Evolutionary conservation across 2,113 vertebrate species (phyloP).

Genomic region (Paralichthys olivaceus): DNA sequence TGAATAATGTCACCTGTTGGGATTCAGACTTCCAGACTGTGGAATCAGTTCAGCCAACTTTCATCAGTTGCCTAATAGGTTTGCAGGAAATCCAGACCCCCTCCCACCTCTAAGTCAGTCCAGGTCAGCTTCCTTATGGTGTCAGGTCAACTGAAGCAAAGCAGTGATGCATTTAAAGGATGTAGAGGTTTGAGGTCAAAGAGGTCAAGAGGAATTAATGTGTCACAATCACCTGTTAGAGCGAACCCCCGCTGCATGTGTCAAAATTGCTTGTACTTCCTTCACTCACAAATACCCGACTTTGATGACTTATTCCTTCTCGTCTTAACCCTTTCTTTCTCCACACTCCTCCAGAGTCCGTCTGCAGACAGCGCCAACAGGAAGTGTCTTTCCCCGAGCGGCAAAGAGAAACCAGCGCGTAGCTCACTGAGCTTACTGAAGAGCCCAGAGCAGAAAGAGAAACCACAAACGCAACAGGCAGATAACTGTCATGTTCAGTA

Average conservation of each 20-base stretch:
- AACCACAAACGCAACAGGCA: constrained; percentile 44
- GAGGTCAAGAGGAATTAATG: constrained; percentile 4
- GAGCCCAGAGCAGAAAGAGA: constrained; percentile 64
- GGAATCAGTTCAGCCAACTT: too few species aligned
- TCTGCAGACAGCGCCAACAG: constrained; percentile 56
- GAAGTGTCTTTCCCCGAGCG: constrained; percentile 20
- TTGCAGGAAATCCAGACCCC: constrained; percentile 7
- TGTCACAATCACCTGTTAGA: neutral
- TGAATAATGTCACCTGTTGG: too few species aligned
- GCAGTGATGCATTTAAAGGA: neutral
- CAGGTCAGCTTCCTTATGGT: constrained; percentile 7
- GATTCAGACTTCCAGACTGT: too few species aligned
- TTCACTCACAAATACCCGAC: too few species aligned
- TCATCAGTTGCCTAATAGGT: neutral
- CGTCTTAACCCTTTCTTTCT: neutral
- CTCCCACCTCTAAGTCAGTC: constrained; percentile 3
- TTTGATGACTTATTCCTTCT: neutral
- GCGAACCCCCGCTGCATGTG: too few species aligned
- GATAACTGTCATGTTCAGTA: constrained; percentile 90
- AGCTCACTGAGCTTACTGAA: constrained; percentile 39
- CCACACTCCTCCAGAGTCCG: constrained; percentile 43
- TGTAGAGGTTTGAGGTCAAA: constrained; percentile 34
- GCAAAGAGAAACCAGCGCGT: neutral
- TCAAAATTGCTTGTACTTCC: too few species aligned
- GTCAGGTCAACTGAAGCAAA: constrained; percentile 33